Evolutionary conservation across 2,888 invertebrate species (phyloP).

Genomic region (Phasia obesa): DNA sequence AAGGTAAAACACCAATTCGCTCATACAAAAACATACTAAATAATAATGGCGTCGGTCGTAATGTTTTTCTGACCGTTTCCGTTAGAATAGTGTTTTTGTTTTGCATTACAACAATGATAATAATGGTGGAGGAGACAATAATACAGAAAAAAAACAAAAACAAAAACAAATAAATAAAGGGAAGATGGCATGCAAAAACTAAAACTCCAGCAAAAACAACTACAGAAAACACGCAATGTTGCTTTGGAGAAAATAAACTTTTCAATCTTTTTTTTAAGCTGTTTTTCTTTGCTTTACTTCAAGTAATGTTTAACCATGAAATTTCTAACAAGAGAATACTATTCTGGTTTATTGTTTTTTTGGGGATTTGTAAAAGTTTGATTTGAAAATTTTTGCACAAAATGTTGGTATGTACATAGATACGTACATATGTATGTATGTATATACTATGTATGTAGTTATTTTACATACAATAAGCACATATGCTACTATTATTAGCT

Average conservation of each 20-base stretch:
- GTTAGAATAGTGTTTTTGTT: conserved; percentile 56
- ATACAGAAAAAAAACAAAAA: background rate
- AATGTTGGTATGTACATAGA: too few species aligned
- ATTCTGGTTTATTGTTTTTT: conserved; percentile 9
- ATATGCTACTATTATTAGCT: conserved; percentile 38
- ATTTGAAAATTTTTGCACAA: background rate
- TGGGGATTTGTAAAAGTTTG: background rate
- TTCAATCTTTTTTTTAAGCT: background rate
- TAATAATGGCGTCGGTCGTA: conserved; percentile 67
- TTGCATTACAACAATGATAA: conserved; percentile 34
- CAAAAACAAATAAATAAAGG: conserved; percentile 9
- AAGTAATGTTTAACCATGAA: conserved; percentile 50
- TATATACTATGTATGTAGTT: background rate
- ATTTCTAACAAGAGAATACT: conserved; percentile 46
- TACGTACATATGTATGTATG: too few species aligned
- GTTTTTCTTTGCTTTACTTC: background rate
- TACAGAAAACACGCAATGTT: conserved; percentile 54
- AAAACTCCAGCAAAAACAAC: conserved; percentile 20
- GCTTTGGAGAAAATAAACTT: conserved; percentile 39
- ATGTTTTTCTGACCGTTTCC: conserved; percentile 68
- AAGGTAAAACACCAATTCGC: conserved; percentile 13
- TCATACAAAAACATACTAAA: background rate
- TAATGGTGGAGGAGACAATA: conserved; percentile 58
- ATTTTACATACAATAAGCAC: conserved; percentile 19
- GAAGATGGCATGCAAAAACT: conserved; percentile 54